Evolutionary conservation across 1,140 invertebrate species (phyloP).

Genomic region (Apis laboriosa): DNA sequence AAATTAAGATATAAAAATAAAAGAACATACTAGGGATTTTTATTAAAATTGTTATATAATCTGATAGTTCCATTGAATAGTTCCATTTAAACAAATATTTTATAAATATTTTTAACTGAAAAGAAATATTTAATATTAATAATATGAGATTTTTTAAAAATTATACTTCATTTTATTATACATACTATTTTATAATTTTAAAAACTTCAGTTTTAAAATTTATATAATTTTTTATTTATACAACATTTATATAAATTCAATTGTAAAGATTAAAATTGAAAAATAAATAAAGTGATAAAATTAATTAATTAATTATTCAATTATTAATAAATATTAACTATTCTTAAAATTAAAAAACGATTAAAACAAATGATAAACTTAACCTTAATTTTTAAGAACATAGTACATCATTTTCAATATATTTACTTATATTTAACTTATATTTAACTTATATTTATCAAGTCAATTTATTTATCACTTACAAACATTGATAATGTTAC

Average conservation of each 20-base stretch:
- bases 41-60: not conserved
- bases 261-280: not conserved
- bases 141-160: no score
- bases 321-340: no score
- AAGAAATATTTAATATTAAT: no score
- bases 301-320: not conserved
- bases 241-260: not conserved
- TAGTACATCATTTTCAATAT: no score
- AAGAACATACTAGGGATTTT: no score
- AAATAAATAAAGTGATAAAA: not conserved
- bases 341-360: not conserved
- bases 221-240: no score
- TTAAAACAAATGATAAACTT: not conserved
- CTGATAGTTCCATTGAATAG: not conserved
- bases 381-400: not conserved
- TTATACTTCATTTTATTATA: no score
- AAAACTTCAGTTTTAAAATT: not conserved
- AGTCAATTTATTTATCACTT: no score
- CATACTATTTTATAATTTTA: not conserved
- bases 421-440: no score
- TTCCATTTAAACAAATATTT: not conserved
- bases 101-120: not conserved
- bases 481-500: not conserved
- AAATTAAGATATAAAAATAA: not conserved
- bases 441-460: no score